Evolutionary conservation across 92 coral and sea anemone genomes (phyloP), one percentile per base, ranked within the genome.

Genomic region (Palythoa heliodiscus): DNA sequence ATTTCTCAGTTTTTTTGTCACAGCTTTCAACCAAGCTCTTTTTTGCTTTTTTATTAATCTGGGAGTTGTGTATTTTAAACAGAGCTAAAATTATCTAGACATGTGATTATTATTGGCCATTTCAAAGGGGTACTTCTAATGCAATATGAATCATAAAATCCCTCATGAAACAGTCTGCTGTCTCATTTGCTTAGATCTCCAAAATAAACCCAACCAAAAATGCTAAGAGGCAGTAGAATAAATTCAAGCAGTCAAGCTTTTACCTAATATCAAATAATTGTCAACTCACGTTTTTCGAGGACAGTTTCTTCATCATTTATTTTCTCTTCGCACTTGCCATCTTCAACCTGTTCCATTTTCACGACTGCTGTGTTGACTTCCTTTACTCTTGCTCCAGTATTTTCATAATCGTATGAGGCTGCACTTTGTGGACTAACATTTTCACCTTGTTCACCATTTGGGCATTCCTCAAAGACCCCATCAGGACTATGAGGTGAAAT

Each of bases 391-490:
- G 60, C 43, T 85, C 73, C 89, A 35, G 61, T 63, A 82, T 87
- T 89, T 40, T 82, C 91, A 68, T 43, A 43, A 43, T 43, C 50
- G 9, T 29, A 87, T 22, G 91, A 89, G 70, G 76, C 88, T 11
- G 91, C 71, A 63, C 93, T 91, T 88, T 78, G 87, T 5, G 97
- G 97, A 77, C 97, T 93, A 35, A 84, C 83, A 73, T 81, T 82
- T 43, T 87, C 87, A 15, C 89, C 73, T 11, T 47, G 86, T 19
- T 89, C 88, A 11, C 89, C 84, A 78, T 84, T 91, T 19, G 84
- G 87, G 35, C 70, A 66, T 12, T 69, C 78, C 22, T 60, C 88
- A 58, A 73, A 13, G 37, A 89, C 96, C 77, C 87, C 89, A 23
- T 92, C 93, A 1, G 92, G 83, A 55, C 88, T 87, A 8, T 38